Conservation (phyloP, 2,797 vertebrate genomes). For the Alfaro cultratus region DNA sequence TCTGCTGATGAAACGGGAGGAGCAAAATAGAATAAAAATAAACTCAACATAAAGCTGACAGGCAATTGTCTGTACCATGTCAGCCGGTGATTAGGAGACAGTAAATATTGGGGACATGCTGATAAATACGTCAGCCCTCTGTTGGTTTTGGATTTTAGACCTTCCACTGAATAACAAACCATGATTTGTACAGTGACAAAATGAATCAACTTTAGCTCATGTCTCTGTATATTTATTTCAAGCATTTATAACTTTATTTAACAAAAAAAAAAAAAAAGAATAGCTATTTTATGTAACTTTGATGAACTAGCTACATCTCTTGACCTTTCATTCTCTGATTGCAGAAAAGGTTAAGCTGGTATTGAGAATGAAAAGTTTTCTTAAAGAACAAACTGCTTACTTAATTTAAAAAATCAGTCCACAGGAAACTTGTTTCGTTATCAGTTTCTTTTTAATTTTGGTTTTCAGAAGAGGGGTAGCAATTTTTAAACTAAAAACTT, state of each 20-base stretch:
- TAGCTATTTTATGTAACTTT: not conserved
- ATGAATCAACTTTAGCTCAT: constrained; percentile 27
- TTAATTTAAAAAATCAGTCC: not conserved
- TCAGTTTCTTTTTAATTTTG: not conserved
- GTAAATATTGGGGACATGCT: constrained; percentile 80
- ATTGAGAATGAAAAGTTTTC: not conserved
- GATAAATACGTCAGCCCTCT: constrained; percentile 76
- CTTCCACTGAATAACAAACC: constrained; percentile 59
- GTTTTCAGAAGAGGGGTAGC: not conserved
- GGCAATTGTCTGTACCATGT: constrained; percentile 79
- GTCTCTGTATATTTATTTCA: not conserved
- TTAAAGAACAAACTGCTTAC: not conserved
- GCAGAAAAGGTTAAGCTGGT: not conserved
- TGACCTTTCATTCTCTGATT: not conserved
- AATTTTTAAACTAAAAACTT: not conserved
- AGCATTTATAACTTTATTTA: not conserved
- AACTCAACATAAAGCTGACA: constrained; percentile 69
- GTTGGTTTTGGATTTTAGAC: constrained; percentile 68
- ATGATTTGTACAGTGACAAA: constrained; percentile 60
- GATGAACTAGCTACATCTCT: not conserved
- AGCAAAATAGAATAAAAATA: constrained; percentile 52
- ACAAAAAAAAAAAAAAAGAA: not conserved
- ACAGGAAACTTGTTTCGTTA: not conserved
- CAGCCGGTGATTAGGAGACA: constrained; percentile 83
- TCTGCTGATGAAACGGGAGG: constrained; percentile 60